phyloP scores from a whole-genome alignment of 2,797 vertebrate genomes.

The Acrossocheilus fasciatus region DNA sequence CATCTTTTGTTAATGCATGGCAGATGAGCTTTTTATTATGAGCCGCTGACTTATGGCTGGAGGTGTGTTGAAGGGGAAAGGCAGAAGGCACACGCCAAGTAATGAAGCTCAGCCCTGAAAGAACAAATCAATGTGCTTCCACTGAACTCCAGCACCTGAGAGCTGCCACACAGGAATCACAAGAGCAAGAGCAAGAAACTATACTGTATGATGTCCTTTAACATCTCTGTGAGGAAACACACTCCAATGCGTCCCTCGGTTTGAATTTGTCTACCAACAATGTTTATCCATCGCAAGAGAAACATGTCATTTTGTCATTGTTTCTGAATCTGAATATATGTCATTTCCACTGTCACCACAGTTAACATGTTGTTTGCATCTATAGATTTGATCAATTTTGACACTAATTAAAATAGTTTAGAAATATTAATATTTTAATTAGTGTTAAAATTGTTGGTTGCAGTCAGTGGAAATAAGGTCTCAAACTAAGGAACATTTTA shows the following conservation, averaged over 20 bases:
- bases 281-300: not conserved
- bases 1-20: constrained; percentile 73
- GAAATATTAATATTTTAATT: not conserved
- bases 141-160: constrained; percentile 35
- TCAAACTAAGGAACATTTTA: not conserved
- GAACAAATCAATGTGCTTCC: constrained; percentile 46
- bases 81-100: constrained; percentile 58
- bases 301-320: not conserved
- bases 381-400: not conserved
- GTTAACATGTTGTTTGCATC: not conserved
- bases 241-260: not conserved
- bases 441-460: not conserved
- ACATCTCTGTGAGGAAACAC: not conserved
- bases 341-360: not conserved
- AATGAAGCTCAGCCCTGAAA: constrained; percentile 38
- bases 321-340: not conserved
- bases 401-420: not conserved
- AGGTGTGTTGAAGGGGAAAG: constrained; percentile 39
- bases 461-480: constrained; percentile 1
- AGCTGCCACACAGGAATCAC: constrained; percentile 52
- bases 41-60: constrained; percentile 46
- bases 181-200: not conserved
- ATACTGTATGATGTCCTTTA: not conserved
- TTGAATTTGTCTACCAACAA: not conserved
- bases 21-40: constrained; percentile 75